phyloP scores from a whole-genome alignment of 2,888 invertebrate genomes.

The Rhyacophila evoluta region DNA sequence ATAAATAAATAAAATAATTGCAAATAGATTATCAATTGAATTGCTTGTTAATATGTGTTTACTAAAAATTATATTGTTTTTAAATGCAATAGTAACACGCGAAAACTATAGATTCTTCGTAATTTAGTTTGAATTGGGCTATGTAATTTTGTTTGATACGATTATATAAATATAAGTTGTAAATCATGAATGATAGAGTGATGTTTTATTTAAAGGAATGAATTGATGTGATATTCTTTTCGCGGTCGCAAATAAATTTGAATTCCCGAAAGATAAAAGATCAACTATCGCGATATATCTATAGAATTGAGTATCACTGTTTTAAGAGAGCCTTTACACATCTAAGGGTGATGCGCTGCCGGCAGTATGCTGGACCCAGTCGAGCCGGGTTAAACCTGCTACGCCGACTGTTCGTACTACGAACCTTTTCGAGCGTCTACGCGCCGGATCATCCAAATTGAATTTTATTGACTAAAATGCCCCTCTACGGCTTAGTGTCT shows the following conservation, averaged over 20 bases:
- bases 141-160: too few relatives aligned
- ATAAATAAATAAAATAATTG: too few relatives aligned
- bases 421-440: constrained; percentile 33
- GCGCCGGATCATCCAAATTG: constrained; percentile 45
- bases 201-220: background rate
- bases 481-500: constrained; percentile 7
- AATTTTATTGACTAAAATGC: constrained; percentile 52
- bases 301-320: constrained; percentile 44
- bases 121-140: too few relatives aligned
- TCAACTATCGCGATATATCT: background rate
- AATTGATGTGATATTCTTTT: background rate
- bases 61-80: too few relatives aligned
- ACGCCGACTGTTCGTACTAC: constrained; percentile 44
- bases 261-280: too few relatives aligned
- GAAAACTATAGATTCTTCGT: too few relatives aligned
- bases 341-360: constrained; percentile 33
- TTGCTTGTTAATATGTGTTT: too few relatives aligned
- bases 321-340: constrained; percentile 35
- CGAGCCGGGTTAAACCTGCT: constrained; percentile 34
- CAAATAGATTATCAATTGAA: too few relatives aligned
- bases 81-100: too few relatives aligned
- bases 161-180: too few relatives aligned
- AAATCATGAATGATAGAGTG: too few relatives aligned
- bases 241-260: too few relatives aligned
- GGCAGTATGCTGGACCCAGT: constrained; percentile 47